phyloP scores from a whole-genome alignment of 2,797 vertebrate genomes.

The Acipenser transmontanus region DNA sequence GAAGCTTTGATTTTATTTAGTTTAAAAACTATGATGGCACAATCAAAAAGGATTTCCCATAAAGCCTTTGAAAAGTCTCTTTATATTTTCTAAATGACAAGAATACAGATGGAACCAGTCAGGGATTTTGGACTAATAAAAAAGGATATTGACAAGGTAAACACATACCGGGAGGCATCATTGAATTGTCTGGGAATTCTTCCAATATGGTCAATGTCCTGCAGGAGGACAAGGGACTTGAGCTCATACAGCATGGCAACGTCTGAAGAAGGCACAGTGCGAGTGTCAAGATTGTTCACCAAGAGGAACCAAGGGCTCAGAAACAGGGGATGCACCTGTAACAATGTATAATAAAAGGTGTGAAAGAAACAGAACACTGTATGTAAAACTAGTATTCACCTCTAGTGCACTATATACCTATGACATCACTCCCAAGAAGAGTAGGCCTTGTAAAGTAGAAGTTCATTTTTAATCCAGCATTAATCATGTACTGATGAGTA shows the following conservation, averaged over 20 bases:
- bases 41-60: no score
- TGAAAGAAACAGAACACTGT: background rate
- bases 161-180: slow-evolving; percentile 65
- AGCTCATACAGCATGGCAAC: slow-evolving; percentile 55
- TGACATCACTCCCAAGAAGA: no score
- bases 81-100: background rate
- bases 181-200: slow-evolving; percentile 47
- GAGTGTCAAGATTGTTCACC: slow-evolving; percentile 47
- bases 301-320: slow-evolving; percentile 26
- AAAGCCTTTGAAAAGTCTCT: background rate
- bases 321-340: slow-evolving; percentile 45
- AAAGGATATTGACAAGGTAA: slow-evolving; percentile 19
- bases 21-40: no score
- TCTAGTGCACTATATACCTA: background rate
- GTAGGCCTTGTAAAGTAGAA: no score
- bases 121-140: background rate
- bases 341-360: slow-evolving; percentile 9
- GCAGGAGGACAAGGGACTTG: slow-evolving; percentile 57
- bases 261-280: slow-evolving; percentile 46
- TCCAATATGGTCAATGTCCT: slow-evolving; percentile 53
- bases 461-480: no score
- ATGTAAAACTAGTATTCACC: background rate
- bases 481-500: no score
- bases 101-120: background rate
- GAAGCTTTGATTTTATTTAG: no score